Evolutionary conservation across 2,797 vertebrate genomes (phyloP).

Genomic region (Xenops minutus): DNA sequence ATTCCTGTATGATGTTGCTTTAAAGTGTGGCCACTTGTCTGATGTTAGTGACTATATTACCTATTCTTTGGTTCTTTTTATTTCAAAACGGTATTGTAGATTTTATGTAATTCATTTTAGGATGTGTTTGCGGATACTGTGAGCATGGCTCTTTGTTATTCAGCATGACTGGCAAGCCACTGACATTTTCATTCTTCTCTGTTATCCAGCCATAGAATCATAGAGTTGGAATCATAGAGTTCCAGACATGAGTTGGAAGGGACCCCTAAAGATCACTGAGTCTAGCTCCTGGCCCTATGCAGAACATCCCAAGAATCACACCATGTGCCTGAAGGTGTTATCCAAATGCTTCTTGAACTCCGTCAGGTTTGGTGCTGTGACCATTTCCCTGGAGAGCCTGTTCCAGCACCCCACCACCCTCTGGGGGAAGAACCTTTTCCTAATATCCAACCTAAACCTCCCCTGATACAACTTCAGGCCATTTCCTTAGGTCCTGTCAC

Average conservation of each 20-base stretch:
- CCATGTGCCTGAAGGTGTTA: neutral
- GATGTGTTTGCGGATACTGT: neutral
- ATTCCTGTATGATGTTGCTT: neutral
- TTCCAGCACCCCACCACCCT: fast-evolving
- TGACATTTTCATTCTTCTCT: neutral
- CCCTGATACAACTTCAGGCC: fast-evolving
- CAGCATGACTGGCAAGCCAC: neutral
- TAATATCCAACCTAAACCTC: neutral
- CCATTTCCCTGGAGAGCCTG: neutral
- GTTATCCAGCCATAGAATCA: neutral
- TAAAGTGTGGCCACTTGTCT: neutral
- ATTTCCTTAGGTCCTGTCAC: fast-evolving
- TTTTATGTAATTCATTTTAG: neutral
- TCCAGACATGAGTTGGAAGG: neutral
- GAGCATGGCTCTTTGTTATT: neutral
- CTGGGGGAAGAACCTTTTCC: neutral
- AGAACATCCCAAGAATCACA: neutral
- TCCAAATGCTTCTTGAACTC: neutral
- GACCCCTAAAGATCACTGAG: neutral
- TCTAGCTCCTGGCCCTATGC: neutral
- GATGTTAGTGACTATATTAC: neutral
- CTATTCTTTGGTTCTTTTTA: neutral
- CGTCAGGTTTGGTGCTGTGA: neutral
- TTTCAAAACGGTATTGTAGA: neutral
- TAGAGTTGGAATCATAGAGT: neutral